Percentiles rank a stretch among this genome's conserved stretches.
phyloP scores from a whole-genome alignment of 2,797 vertebrate genomes.

The Lagodon rhomboides region DNA sequence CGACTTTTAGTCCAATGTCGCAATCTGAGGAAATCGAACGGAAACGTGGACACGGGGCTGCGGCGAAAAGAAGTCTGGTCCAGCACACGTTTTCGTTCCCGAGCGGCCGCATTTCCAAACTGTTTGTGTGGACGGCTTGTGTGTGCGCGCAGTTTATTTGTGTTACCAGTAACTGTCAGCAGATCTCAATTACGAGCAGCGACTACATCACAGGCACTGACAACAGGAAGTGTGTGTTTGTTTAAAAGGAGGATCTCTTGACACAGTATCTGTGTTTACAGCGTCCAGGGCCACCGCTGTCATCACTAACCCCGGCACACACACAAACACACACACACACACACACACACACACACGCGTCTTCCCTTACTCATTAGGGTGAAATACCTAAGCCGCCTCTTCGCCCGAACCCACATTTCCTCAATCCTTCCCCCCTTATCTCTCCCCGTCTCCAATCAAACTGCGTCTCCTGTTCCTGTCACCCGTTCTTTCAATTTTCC shows the following conservation, averaged over 20 bases:
- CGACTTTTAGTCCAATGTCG: neutral
- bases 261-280: conserved; percentile 85
- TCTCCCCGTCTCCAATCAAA: conserved; percentile 4
- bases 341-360: conserved; percentile 29
- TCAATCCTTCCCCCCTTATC: conserved; percentile 34
- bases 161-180: conserved; percentile 68
- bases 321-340: conserved; percentile 24
- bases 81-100: conserved; percentile 26
- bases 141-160: conserved; percentile 60
- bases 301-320: conserved; percentile 48
- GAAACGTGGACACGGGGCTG: neutral
- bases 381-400: conserved; percentile 53
- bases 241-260: conserved; percentile 80
- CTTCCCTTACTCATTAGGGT: conserved; percentile 50
- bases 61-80: neutral
- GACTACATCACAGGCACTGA: conserved; percentile 63
- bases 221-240: conserved; percentile 86
- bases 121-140: conserved; percentile 56
- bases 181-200: conserved; percentile 73
- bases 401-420: conserved; percentile 6
- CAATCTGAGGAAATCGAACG: conserved; percentile 24
- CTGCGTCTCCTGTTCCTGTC: neutral
- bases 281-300: conserved; percentile 55
- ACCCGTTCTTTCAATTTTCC: conserved; percentile 25
- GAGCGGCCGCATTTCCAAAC: conserved; percentile 29